phyloP scores from a whole-genome alignment of 2,113 vertebrate species.

The Pangasianodon hypophthalmus region DNA sequence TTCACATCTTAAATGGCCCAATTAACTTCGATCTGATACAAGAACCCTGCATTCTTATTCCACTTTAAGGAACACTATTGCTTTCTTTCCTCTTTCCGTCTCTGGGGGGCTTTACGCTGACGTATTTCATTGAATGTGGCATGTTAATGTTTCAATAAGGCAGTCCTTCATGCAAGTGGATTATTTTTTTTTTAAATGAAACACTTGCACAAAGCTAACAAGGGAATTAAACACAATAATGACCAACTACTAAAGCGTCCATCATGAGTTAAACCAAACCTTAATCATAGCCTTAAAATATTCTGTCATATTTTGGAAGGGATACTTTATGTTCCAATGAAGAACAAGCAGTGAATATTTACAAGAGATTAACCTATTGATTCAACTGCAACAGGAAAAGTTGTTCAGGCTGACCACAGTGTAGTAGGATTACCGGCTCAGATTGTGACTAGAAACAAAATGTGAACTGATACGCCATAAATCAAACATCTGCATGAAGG shows the following conservation, averaged over 20 bases:
- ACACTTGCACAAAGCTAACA: background rate
- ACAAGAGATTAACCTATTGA: background rate
- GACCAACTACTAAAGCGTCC: background rate
- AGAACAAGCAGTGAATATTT: background rate
- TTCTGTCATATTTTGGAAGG: background rate
- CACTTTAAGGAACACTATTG: background rate
- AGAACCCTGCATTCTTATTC: background rate
- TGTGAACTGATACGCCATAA: background rate
- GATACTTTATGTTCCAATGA: background rate
- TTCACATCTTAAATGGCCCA: background rate
- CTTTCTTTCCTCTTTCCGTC: background rate
- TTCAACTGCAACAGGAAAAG: background rate
- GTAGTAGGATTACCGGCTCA: background rate
- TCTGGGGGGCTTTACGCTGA: background rate
- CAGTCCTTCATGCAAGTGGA: background rate
- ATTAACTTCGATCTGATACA: background rate
- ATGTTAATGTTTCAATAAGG: background rate
- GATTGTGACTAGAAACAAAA: background rate
- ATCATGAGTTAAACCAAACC: background rate
- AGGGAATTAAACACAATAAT: conserved; percentile 2
- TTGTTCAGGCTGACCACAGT: background rate
- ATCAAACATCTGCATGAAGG: background rate
- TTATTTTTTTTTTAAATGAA: background rate
- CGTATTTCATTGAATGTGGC: conserved; percentile 10
- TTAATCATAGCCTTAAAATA: background rate